phyloP scores from a whole-genome alignment of 2,888 invertebrate genomes.

The Apamea epomidion region DNA sequence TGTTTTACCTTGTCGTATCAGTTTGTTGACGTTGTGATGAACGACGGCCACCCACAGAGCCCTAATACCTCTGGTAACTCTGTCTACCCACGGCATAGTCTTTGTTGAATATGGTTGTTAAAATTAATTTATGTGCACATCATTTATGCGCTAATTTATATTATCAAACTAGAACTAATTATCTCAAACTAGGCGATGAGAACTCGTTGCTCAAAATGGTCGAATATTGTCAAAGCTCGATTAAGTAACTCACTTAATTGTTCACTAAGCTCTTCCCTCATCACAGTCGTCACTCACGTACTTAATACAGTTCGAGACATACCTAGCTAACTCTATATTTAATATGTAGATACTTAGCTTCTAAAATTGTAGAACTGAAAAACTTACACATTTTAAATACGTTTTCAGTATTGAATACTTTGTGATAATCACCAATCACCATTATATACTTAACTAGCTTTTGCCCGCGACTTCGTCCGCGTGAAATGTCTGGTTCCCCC shows the following conservation, averaged over 20 bases:
- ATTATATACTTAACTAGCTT: not conserved
- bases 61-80: slow-evolving; percentile 16
- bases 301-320: not conserved
- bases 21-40: slow-evolving; percentile 27
- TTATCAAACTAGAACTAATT: not conserved
- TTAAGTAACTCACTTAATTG: not conserved
- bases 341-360: not conserved
- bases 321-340: not conserved
- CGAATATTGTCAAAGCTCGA: not conserved
- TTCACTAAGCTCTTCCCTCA: not conserved
- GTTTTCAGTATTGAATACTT: not conserved
- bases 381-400: no score
- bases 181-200: not conserved
- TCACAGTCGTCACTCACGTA: not conserved
- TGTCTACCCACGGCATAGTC: slow-evolving; percentile 29
- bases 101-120: slow-evolving; percentile 6
- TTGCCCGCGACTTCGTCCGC: no score
- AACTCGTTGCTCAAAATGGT: not conserved
- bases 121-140: slow-evolving; percentile 4
- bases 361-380: not conserved
- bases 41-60: slow-evolving; percentile 31
- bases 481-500: no score
- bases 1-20: slow-evolving; percentile 36
- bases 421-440: not conserved
- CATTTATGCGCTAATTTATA: not conserved